Percentiles rank a stretch among this genome's conserved stretches.
Conservation (phyloP, 2,888 invertebrate genomes). For the Frankliniella fusca region DNA sequence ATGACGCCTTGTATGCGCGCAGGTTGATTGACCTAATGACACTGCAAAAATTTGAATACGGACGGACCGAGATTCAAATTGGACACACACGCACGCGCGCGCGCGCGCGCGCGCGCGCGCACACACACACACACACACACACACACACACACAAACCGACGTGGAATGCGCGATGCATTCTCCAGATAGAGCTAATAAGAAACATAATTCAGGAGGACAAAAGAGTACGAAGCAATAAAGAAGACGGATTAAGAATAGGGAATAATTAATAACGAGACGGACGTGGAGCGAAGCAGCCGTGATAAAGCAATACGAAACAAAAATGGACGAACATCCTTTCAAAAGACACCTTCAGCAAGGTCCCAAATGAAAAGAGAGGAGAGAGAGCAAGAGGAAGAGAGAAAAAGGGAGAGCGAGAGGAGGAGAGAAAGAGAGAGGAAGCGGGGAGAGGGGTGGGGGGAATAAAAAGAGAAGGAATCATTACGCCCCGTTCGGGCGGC, state of each 20-base stretch:
- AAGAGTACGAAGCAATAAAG: background rate
- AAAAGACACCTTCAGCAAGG: constrained; percentile 16
- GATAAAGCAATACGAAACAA: constrained; percentile 26
- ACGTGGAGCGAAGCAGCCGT: background rate
- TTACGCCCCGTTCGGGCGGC: background rate
- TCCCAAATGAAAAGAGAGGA: constrained; percentile 16
- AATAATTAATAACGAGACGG: constrained; percentile 23
- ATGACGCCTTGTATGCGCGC: background rate
- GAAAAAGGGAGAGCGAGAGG: background rate
- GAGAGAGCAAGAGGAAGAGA: background rate
- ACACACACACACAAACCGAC: background rate
- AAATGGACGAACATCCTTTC: constrained; percentile 22
- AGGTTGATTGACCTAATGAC: constrained; percentile 19
- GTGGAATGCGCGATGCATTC: constrained; percentile 5
- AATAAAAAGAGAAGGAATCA: constrained; percentile 11
- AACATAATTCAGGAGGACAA: constrained; percentile 23
- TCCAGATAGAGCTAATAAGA: constrained; percentile 25
- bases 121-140: background rate
- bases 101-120: too few relatives aligned
- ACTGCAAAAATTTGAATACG: constrained; percentile 8
- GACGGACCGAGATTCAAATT: background rate
- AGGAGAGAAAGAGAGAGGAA: background rate
- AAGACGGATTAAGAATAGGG: constrained; percentile 17
- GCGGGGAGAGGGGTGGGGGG: background rate
- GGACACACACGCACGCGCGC: background rate